Percentiles rank a stretch among this genome's conserved stretches.
phyloP scores from a whole-genome alignment of 1,140 invertebrate species.

The Brachionus calyciflorus region DNA sequence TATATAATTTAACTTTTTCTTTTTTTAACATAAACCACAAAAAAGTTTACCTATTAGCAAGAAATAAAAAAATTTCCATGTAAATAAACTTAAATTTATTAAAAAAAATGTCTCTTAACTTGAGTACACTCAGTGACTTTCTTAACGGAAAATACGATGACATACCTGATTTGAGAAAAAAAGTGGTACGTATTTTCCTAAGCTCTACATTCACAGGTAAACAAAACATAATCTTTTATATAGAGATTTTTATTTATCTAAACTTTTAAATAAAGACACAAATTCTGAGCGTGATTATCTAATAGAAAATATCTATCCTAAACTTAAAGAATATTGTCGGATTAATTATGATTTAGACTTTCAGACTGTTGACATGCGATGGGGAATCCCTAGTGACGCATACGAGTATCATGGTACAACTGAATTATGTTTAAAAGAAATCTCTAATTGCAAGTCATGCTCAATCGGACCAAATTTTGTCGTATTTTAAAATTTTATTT shows the following conservation, averaged over 20 bases:
- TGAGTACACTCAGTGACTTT: neutral
- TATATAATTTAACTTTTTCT: too few relatives aligned
- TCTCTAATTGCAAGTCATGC: constrained; percentile 55
- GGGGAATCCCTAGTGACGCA: constrained; percentile 56
- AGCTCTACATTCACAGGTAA: constrained; percentile 44
- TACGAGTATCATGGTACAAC: constrained; percentile 54
- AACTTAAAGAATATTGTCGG: constrained; percentile 52
- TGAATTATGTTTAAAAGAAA: constrained; percentile 55
- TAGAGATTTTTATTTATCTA: neutral
- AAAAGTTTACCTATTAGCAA: neutral
- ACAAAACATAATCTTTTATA: too few relatives aligned
- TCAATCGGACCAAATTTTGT: constrained; percentile 60
- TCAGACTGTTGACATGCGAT: constrained; percentile 58
- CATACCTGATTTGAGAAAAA: constrained; percentile 4
- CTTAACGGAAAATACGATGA: constrained; percentile 8
- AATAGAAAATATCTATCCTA: constrained; percentile 53
- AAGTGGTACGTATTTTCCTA: constrained; percentile 31
- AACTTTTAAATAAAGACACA: constrained; percentile 32
- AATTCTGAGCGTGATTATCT: constrained; percentile 53
- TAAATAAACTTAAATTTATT: neutral
- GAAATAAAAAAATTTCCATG: neutral
- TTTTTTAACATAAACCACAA: too few relatives aligned
- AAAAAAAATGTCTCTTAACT: neutral
- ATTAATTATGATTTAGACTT: constrained; percentile 54
- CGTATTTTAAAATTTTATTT: constrained; percentile 48